Evolutionary conservation across 2,888 invertebrate species (phyloP).

Genomic region (Campoplex capitator): DNA sequence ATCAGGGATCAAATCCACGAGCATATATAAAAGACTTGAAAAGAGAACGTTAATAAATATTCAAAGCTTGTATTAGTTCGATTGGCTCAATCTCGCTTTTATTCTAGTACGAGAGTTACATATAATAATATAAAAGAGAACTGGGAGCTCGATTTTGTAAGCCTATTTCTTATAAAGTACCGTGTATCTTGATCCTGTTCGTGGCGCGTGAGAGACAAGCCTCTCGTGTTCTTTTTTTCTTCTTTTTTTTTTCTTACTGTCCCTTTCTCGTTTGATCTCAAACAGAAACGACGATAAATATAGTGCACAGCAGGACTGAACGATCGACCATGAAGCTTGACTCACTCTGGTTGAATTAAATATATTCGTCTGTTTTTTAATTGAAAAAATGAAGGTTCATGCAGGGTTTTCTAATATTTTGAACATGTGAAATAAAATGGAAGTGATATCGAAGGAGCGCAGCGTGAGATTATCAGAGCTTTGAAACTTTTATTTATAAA

Average conservation of each 20-base stretch:
- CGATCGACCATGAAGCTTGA: conserved; percentile 52
- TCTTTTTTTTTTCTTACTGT: conserved; percentile 24
- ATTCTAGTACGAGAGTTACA: conserved; percentile 22
- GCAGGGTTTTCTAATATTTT: not conserved
- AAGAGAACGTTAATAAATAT: conserved; percentile 40
- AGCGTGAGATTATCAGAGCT: conserved; percentile 59
- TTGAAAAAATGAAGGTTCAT: not conserved
- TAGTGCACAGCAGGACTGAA: conserved; percentile 50
- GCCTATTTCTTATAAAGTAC: conserved; percentile 46
- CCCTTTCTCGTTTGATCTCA: conserved; percentile 39
- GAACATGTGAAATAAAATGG: not conserved
- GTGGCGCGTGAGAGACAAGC: conserved; percentile 55
- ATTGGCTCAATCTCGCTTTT: conserved; percentile 14
- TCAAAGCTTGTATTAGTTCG: conserved; percentile 24
- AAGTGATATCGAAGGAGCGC: conserved; percentile 30
- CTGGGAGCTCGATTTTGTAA: conserved; percentile 43
- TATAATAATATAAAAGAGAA: conserved; percentile 50
- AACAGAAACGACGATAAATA: conserved; percentile 66
- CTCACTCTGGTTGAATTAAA: conserved; percentile 27
- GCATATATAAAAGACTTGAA: conserved; percentile 15
- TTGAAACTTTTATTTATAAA: conserved; percentile 66
- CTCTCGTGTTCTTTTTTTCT: conserved; percentile 22
- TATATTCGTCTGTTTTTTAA: not conserved
- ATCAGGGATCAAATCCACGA: conserved; percentile 49
- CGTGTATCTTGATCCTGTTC: conserved; percentile 33